These are phyloP conservation scores for Microcebus murinus DNA, from an alignment of 2,113 vertebrate genomes.

Conservation along the genomic window DNA sequence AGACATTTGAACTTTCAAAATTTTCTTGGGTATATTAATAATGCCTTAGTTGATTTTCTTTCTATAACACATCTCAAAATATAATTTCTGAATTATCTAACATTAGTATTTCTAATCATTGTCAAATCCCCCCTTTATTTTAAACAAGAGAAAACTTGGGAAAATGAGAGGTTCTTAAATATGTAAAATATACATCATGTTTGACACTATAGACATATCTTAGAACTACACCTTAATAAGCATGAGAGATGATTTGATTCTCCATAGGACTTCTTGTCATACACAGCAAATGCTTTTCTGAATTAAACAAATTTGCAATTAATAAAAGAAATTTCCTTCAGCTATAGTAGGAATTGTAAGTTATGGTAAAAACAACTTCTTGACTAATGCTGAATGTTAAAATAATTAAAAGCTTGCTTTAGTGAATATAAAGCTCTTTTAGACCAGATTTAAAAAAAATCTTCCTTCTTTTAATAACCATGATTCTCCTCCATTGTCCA, in stretches of 20 bases:
- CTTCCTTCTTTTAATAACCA: background rate
- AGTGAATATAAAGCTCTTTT: background rate
- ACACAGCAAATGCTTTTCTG: background rate
- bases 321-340: conserved; percentile 58
- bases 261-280: background rate
- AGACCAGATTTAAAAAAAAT: conserved; percentile 44
- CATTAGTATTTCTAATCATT: background rate
- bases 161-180: background rate
- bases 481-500: background rate
- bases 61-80: background rate
- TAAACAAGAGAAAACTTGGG: background rate
- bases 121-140: background rate
- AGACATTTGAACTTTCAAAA: background rate
- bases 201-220: background rate
- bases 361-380: background rate
- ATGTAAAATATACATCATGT: background rate
- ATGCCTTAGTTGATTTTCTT: background rate
- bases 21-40: background rate
- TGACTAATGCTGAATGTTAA: background rate
- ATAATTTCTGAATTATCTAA: background rate
- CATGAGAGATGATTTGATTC: background rate
- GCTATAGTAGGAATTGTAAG: background rate
- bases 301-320: conserved; percentile 63
- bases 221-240: background rate
- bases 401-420: background rate